Conservation (phyloP, 2,113 vertebrate species). For the Illadopsis cleaveri region DNA sequence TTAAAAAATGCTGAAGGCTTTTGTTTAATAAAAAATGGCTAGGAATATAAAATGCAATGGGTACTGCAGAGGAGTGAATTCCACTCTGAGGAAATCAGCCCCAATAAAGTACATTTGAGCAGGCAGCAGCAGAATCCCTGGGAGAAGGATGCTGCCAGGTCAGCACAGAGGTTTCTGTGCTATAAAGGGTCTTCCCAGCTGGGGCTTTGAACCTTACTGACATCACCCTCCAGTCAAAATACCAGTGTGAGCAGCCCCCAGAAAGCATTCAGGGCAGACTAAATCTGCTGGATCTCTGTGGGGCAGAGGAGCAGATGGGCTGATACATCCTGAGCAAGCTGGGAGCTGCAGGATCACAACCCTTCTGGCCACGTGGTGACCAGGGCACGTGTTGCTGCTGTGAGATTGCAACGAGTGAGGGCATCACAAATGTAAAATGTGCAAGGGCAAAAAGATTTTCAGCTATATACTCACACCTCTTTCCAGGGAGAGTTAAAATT, state of each 20-base stretch:
- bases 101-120: background rate
- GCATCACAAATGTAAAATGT: background rate
- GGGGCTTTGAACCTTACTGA: background rate
- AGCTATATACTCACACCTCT: background rate
- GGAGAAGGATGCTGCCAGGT: background rate
- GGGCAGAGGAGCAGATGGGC: background rate
- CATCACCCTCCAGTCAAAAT: background rate
- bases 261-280: background rate
- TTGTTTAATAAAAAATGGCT: constrained; percentile 33
- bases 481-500: background rate
- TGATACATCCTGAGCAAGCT: background rate
- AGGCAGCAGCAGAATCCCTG: background rate
- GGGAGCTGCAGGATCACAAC: background rate
- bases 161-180: background rate
- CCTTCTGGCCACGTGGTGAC: background rate
- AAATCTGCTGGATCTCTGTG: background rate
- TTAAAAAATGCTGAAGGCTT: constrained; percentile 37
- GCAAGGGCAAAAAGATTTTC: background rate
- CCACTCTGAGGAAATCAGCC: background rate
- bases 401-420: background rate
- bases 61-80: background rate
- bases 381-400: background rate
- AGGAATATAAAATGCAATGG: background rate
- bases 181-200: background rate
- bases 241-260: background rate